Conservation (phyloP, 2,797 vertebrate species). For the Simalia tracyae region DNA sequence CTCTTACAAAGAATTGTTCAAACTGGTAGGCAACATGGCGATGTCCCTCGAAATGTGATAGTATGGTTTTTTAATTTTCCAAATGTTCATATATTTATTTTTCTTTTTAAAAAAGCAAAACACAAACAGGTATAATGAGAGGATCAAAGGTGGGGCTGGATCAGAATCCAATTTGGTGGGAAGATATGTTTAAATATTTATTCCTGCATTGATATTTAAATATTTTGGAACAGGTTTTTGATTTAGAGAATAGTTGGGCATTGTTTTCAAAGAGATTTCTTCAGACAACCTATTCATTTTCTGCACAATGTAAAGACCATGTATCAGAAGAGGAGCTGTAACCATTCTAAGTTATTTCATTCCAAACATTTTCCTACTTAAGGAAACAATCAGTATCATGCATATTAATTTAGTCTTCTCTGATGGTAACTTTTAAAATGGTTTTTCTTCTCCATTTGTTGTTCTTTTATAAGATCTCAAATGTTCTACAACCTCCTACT, state of each 20-base stretch:
- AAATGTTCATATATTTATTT: slow-evolving; percentile 34
- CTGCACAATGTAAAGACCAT: not conserved
- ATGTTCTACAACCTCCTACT: not conserved
- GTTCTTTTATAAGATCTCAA: not conserved
- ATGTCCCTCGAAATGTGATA: slow-evolving; percentile 6
- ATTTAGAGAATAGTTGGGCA: slow-evolving; percentile 17
- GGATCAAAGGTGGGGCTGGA: slow-evolving; percentile 30
- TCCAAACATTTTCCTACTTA: not conserved
- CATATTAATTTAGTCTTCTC: not conserved
- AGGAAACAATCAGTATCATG: not conserved
- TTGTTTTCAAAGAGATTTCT: not conserved
- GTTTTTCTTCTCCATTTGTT: not conserved
- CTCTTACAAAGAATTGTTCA: not conserved
- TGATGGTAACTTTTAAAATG: not conserved
- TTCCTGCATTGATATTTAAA: slow-evolving; percentile 44
- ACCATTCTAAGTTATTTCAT: not conserved
- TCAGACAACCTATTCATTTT: not conserved
- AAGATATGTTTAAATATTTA: slow-evolving; percentile 32
- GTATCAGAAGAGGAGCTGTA: not conserved
- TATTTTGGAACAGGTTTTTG: slow-evolving; percentile 23
- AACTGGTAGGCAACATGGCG: not conserved
- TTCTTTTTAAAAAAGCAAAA: not conserved
- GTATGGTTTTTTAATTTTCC: slow-evolving; percentile 19
- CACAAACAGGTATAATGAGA: slow-evolving; percentile 39
- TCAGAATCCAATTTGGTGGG: slow-evolving; percentile 25